Base-by-base conservation (phyloP, 2,888 invertebrate species). In the Macrosiphum euphorbiae region DNA sequence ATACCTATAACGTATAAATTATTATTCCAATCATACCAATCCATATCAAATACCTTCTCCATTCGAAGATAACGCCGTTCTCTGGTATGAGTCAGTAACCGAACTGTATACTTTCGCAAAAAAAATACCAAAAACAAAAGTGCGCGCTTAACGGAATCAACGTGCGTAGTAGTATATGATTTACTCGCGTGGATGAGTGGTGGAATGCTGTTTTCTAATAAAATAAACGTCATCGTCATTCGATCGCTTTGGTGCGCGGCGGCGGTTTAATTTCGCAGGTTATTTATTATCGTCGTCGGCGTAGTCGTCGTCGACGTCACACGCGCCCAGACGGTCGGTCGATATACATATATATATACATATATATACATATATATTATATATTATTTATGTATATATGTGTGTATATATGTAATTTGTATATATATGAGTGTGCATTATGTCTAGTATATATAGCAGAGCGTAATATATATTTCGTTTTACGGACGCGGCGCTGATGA, bases 151-250 rank as follows among this genome's bases (percentile, higher is more conserved):
- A 88, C 52, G 3, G 20, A 35, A 78, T 35, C 8, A 1, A 55
- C 8, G 13, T 50, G 50, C n/a, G n/a, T 44, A 41, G 1, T n/a
- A 35, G 41, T 28, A 35, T 78, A 35, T 67, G 5, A 35, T 35
- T 67, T 67, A 67, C n/a, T 13, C 5, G 67, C 5, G 78, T 20
- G 20, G 20, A 35, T 8, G 35, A 67, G 20, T 78, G 8, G 78
- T 16, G 35, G 2, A 35, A 78, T 78, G 35, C 35, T 35, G 35
- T 78, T 78, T 78, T 41, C 44, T 35, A 91, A 78, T 78, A 78
- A 85, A 85, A 91, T 20, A 44, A 85, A 91, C 44, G 91, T 44
- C 55, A 85, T 91, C 28, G 44, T n/a, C 85, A 58, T 91, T 78
- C 78, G n/a, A 44, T 85, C n/a, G 20, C 4, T 35, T 20, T 78